Evolutionary conservation across 1,140 invertebrate genomes (phyloP).

Genomic region (Meteorus sp.): DNA sequence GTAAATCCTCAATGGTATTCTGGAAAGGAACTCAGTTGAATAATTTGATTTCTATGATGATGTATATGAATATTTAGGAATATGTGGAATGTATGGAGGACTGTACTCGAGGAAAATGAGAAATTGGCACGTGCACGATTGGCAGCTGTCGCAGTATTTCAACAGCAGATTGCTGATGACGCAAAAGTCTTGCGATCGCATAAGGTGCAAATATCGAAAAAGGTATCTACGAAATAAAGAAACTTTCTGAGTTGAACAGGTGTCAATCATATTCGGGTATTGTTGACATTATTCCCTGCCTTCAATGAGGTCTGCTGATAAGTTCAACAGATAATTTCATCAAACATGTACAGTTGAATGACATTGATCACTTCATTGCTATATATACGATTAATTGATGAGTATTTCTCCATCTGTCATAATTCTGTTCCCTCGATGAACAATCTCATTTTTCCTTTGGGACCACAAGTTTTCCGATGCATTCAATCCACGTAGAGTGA

Average conservation of each 20-base stretch:
- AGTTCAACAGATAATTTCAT: too few relatives aligned
- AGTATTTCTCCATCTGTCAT: too few relatives aligned
- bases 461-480: too few relatives aligned
- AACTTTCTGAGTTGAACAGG: too few relatives aligned
- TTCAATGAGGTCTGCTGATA: too few relatives aligned
- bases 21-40: slow-evolving; percentile 11
- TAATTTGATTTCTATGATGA: slow-evolving; percentile 10
- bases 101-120: slow-evolving; percentile 93
- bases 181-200: slow-evolving; percentile 81
- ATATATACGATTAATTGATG: background rate
- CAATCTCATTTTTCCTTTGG: too few relatives aligned
- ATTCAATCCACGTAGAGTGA: too few relatives aligned
- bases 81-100: slow-evolving; percentile 95
- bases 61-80: slow-evolving; percentile 69
- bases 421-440: too few relatives aligned
- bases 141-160: slow-evolving; percentile 90
- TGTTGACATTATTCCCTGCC: too few relatives aligned
- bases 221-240: too few relatives aligned
- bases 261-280: too few relatives aligned
- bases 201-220: slow-evolving; percentile 86
- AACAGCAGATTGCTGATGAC: slow-evolving; percentile 91
- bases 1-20: slow-evolving; percentile 53
- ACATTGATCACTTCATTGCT: background rate
- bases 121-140: slow-evolving; percentile 86
- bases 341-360: too few relatives aligned